Conservation (phyloP, 2,797 vertebrate genomes). For the Brachyrhaphis roseni region DNA sequence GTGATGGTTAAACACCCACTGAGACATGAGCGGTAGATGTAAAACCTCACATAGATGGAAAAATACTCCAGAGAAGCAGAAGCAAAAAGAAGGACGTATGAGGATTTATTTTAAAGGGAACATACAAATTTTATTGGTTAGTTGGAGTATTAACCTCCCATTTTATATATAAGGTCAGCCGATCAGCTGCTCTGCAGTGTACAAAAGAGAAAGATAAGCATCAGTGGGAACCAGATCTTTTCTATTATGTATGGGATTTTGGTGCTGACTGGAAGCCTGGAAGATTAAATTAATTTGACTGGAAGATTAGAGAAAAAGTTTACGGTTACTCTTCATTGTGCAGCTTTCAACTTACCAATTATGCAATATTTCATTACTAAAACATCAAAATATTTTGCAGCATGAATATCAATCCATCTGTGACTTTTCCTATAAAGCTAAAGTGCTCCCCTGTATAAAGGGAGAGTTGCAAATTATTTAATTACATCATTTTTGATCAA, state of each 20-base stretch:
- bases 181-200: background rate
- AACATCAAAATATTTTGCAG: background rate
- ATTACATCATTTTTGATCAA: background rate
- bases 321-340: background rate
- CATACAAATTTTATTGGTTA: background rate
- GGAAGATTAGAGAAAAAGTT: background rate
- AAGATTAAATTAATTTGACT: background rate
- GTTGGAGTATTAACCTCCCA: background rate
- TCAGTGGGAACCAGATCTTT: background rate
- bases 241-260: background rate
- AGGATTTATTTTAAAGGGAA: background rate
- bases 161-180: background rate
- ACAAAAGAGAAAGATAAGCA: background rate
- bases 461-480: background rate
- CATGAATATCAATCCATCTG: too few relatives aligned
- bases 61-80: background rate
- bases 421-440: background rate
- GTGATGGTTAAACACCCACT: background rate
- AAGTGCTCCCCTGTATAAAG: background rate
- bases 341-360: background rate
- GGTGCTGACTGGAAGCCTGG: background rate
- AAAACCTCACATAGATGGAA: constrained; percentile 12
- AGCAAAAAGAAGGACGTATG: too few relatives aligned
- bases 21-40: constrained; percentile 5
- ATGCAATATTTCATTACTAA: background rate